These are phyloP conservation scores for Callipepla squamata DNA, from an alignment of 2,113 vertebrate species.

Conservation along the genomic window DNA sequence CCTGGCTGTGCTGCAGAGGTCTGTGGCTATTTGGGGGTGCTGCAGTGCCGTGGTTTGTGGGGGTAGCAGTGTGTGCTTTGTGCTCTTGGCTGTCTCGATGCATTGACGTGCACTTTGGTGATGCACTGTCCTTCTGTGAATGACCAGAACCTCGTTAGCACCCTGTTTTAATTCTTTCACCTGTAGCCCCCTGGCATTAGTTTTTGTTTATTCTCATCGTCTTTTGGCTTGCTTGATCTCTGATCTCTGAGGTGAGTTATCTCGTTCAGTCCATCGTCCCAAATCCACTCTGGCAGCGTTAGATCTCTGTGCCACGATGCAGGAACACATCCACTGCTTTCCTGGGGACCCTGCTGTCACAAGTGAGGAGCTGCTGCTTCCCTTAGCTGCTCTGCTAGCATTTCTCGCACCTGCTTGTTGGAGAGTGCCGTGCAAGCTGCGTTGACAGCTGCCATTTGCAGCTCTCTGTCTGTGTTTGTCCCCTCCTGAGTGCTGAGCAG, in stretches of 20 bases:
- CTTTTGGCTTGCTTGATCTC: background rate
- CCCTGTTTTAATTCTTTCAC: background rate
- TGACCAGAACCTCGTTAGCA: background rate
- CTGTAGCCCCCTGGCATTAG: background rate
- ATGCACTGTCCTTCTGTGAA: background rate
- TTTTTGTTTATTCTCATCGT: background rate
- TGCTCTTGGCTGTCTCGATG: background rate
- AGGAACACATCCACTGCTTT: background rate
- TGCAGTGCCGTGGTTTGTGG: background rate
- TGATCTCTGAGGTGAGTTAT: fast-evolving
- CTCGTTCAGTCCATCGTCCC: background rate
- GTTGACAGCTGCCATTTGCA: background rate
- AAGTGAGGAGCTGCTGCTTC: background rate
- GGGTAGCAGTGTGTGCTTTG: background rate
- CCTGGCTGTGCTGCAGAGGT: background rate
- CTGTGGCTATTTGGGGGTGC: background rate
- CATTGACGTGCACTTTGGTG: fast-evolving
- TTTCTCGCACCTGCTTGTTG: background rate
- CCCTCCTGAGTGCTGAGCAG: background rate
- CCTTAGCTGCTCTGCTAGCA: background rate
- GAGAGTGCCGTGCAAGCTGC: background rate
- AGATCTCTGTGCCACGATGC: slow-evolving; percentile 17
- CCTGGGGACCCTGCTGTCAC: background rate
- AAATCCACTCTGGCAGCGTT: background rate
- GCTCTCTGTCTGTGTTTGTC: background rate